A percentile compares a stretch with the other conserved stretches of the same genome.
phyloP scores from a whole-genome alignment of 2,797 vertebrate genomes.

The Thunnus albacares region DNA sequence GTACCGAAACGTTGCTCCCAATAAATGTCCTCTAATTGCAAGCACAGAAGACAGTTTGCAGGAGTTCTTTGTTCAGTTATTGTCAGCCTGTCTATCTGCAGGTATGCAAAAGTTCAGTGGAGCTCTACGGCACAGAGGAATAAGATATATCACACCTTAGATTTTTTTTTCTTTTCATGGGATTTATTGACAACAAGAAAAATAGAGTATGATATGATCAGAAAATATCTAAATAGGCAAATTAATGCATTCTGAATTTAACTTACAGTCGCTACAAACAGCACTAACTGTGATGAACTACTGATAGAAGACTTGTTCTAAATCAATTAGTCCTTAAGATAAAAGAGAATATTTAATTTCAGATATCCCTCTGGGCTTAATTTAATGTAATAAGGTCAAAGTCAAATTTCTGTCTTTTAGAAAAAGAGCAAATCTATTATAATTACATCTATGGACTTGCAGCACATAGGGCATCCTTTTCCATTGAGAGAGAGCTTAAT shows the following conservation, averaged over 20 bases:
- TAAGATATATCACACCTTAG: not conserved
- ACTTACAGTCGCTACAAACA: not conserved
- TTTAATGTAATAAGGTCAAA: constrained; percentile 39
- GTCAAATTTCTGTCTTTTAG: constrained; percentile 18
- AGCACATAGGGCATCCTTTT: not conserved
- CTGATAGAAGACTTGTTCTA: not conserved
- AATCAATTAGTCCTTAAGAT: constrained; percentile 3
- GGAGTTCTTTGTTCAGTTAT: no score
- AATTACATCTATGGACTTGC: constrained; percentile 9
- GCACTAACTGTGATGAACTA: not conserved
- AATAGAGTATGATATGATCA: not conserved
- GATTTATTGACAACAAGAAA: not conserved
- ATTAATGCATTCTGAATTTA: not conserved
- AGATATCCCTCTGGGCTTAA: constrained; percentile 10
- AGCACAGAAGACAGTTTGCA: no score
- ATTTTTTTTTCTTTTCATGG: no score
- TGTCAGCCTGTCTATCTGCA: no score
- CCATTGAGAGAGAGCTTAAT: constrained; percentile 19
- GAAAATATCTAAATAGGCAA: not conserved
- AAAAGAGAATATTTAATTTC: constrained; percentile 19
- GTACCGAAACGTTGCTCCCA: no score
- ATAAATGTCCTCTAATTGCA: no score
- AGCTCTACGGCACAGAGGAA: not conserved
- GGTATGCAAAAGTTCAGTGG: no score
- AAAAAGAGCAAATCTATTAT: constrained; percentile 15